Evolutionary conservation across 2,888 invertebrate species (phyloP).

Genomic region (Amphipyra berbera): DNA sequence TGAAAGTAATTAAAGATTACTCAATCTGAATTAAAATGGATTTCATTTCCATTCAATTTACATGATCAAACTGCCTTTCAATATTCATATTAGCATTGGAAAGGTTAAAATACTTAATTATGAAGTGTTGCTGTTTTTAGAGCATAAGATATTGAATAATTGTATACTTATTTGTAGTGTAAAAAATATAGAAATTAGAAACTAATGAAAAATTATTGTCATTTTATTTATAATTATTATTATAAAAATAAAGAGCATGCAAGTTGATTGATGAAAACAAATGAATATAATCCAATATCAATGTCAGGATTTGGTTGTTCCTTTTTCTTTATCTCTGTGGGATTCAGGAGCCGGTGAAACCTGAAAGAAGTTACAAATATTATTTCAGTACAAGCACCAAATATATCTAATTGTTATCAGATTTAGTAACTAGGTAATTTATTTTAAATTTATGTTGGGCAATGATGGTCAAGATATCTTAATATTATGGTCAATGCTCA

Average conservation of each 20-base stretch:
- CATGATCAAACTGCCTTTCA: conserved; percentile 2
- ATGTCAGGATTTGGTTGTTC: conserved; percentile 49
- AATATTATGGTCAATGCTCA: too few species aligned
- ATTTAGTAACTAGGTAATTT: too few species aligned
- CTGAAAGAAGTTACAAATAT: conserved; percentile 1
- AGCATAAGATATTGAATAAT: background rate
- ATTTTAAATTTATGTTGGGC: too few species aligned
- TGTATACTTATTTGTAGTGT: conserved; percentile 22
- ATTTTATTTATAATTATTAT: conserved; percentile 45
- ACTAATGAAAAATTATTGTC: conserved; percentile 21
- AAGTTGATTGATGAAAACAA: conserved; percentile 23
- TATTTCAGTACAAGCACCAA: too few species aligned
- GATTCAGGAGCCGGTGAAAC: conserved; percentile 62
- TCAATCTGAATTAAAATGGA: too few species aligned
- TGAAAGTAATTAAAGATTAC: too few species aligned
- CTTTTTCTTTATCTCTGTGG: conserved; percentile 50
- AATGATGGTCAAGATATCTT: too few species aligned
- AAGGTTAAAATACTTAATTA: background rate
- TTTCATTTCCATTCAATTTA: background rate
- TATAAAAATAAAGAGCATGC: conserved; percentile 15
- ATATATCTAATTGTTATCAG: too few species aligned
- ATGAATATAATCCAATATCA: conserved; percentile 8
- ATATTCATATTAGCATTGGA: background rate
- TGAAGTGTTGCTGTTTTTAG: background rate
- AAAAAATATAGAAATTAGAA: conserved; percentile 39